Base-by-base conservation (phyloP, 1,140 invertebrate genomes). In the Penaeus vannamei region DNA sequence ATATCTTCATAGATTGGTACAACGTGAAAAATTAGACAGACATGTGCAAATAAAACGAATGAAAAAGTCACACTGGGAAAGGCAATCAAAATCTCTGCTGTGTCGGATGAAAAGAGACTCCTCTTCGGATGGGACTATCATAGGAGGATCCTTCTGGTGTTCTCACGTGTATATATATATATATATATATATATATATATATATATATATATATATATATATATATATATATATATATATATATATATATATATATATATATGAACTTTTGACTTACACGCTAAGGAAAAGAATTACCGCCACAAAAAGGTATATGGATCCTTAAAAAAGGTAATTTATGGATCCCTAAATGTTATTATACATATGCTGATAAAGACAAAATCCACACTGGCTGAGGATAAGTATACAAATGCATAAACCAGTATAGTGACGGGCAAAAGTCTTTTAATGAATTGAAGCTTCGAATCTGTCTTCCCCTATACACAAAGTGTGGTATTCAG, bases 231-330 rank as follows among this genome's bases (percentile, higher is more conserved):
- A 72, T 72, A 32, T 8, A 72, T 72, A 72, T 72, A 72, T 72
- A 72, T 72, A 19, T 72, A 72, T 72, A 72, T 72, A 72, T 19
- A 72, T 72, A 72, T 72, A 72, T 72, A 72, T 72, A 69, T 69
- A 69, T 69, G 19, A 1, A 69, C 19, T 14, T 69, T 1, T 69
- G 14, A 69, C 29, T 19, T 64, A 64, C 17, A 64, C n/a, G n/a
- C n/a, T 19, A 19, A n/a, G 17, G n/a, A 19, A 64, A 19, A 64
- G 17, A 64, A 19, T 19, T 64, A n/a, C n/a, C 17, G 17, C 17
- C n/a, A 64, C n/a, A 64, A 19, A n/a, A 64, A 64, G 17, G 2
- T 72, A 7, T 72, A 72, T 72, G 19, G 1, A 72, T 72, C n/a
- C 32, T 26, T 20, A 72, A 26, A 53, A 5, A 53, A 14, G 10